Evolutionary conservation across 2,888 invertebrate species (phyloP).

Genomic region (Hemistola chrysoprasaria): DNA sequence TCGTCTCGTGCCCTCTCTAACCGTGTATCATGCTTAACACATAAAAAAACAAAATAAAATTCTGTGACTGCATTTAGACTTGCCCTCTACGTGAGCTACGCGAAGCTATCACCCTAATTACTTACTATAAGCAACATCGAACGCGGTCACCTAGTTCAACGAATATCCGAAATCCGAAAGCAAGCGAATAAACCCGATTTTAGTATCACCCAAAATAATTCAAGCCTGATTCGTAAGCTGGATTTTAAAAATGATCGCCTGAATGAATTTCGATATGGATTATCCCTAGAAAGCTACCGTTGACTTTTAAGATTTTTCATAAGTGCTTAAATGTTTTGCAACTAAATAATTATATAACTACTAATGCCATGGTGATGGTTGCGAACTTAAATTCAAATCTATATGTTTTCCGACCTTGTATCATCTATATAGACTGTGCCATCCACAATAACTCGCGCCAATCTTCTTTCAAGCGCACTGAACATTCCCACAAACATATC

Average conservation of each 20-base stretch:
- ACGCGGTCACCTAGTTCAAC: constrained; percentile 39
- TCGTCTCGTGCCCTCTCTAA: constrained; percentile 32
- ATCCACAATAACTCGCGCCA: no score
- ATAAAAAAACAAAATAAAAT: constrained; percentile 29
- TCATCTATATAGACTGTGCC: no score
- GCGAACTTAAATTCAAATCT: constrained; percentile 31
- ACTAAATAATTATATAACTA: constrained; percentile 46
- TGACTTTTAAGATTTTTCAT: no score
- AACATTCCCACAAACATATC: no score
- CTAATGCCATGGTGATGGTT: constrained; percentile 45
- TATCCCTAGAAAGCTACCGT: constrained; percentile 54
- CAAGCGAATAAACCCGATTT: constrained; percentile 28
- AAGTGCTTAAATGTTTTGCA: constrained; percentile 66
- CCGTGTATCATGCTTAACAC: constrained; percentile 46
- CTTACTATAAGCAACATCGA: constrained; percentile 66
- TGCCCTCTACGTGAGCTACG: constrained; percentile 59
- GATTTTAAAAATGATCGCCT: constrained; percentile 26
- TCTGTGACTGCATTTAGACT: constrained; percentile 71
- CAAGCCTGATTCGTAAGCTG: constrained; percentile 36
- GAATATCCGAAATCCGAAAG: constrained; percentile 44
- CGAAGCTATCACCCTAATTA: constrained; percentile 56
- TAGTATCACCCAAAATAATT: constrained; percentile 13
- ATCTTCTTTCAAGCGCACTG: no score
- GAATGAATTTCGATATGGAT: constrained; percentile 32
- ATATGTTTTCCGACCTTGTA: no score